Conservation (phyloP, 1,140 invertebrate genomes). For the Gonatopus flavifemur region DNA sequence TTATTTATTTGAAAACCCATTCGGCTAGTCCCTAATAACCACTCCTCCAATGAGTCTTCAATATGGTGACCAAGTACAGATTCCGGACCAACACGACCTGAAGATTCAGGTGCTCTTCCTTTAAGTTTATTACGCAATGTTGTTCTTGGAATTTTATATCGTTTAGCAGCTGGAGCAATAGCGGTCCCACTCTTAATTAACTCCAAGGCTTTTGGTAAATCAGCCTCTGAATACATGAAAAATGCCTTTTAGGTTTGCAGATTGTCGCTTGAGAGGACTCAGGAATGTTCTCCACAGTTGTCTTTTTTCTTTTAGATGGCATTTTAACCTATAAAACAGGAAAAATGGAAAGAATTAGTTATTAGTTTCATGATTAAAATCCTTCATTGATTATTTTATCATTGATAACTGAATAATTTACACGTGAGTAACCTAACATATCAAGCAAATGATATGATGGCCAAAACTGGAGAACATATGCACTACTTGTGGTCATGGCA, state of each 20-base stretch:
- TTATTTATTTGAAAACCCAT: constrained; percentile 31
- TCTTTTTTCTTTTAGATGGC: too few relatives aligned
- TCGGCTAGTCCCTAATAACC: constrained; percentile 14
- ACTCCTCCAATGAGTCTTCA: constrained; percentile 18
- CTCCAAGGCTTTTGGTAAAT: constrained; percentile 7
- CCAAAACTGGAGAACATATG: constrained; percentile 10
- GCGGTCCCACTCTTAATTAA: constrained; percentile 5
- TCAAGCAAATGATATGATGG: constrained; percentile 8
- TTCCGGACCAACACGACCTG: constrained; percentile 15
- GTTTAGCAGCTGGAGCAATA: constrained; percentile 1
- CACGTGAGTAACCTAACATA: background rate
- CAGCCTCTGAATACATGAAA: constrained; percentile 7
- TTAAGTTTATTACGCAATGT: constrained; percentile 16
- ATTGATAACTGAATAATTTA: constrained; percentile 7
- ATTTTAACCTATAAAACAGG: too few relatives aligned
- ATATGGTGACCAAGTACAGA: constrained; percentile 17
- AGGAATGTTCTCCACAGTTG: constrained; percentile 1
- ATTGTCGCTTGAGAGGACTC: constrained; percentile 4
- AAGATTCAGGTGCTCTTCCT: constrained; percentile 10
- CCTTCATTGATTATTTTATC: background rate
- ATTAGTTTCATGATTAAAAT: background rate
- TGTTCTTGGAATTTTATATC: too few relatives aligned
- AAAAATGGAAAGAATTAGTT: constrained; percentile 1
- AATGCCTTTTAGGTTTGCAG: background rate
- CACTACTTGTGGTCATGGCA: constrained; percentile 7